A percentile compares a stretch with the other conserved stretches of the same genome.
Conservation (phyloP, 2,888 invertebrate genomes). For the Eupithecia dodoneata region DNA sequence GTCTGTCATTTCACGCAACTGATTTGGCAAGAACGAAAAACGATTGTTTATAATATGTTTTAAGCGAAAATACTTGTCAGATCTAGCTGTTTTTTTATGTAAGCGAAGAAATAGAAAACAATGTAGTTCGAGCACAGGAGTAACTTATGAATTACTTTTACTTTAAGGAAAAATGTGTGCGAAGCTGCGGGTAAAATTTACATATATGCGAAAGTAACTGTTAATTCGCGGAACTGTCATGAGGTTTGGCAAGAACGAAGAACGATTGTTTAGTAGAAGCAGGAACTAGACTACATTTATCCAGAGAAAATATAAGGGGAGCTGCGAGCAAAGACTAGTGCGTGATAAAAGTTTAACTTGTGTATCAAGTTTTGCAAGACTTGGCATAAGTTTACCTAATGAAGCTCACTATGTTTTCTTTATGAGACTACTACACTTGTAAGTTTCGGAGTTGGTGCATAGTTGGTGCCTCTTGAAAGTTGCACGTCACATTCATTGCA, state of each 20-base stretch:
- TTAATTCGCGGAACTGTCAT: too few species aligned
- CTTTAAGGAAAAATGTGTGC: not conserved
- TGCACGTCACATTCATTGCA: not conserved
- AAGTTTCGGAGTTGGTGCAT: not conserved
- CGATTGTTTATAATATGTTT: not conserved
- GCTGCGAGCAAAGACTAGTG: not conserved
- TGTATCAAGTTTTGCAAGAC: not conserved
- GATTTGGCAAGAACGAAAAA: too few species aligned
- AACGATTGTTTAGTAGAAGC: not conserved
- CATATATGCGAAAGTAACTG: not conserved
- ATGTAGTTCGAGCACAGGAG: not conserved
- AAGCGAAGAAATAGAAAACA: too few species aligned
- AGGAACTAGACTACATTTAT: not conserved
- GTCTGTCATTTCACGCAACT: too few species aligned
- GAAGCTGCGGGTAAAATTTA: not conserved
- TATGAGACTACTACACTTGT: slow-evolving; percentile 1
- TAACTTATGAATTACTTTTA: not conserved
- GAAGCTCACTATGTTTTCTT: not conserved
- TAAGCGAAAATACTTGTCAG: not conserved
- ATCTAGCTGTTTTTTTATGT: not conserved
- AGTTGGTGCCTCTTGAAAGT: not conserved
- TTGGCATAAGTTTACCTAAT: not conserved
- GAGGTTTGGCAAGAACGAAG: not conserved
- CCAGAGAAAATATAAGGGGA: not conserved
- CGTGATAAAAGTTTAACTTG: not conserved